A percentile compares a stretch with the other conserved stretches of the same genome.
phyloP scores from a whole-genome alignment of 2,888 invertebrate species.

The Leucophenga montana region DNA sequence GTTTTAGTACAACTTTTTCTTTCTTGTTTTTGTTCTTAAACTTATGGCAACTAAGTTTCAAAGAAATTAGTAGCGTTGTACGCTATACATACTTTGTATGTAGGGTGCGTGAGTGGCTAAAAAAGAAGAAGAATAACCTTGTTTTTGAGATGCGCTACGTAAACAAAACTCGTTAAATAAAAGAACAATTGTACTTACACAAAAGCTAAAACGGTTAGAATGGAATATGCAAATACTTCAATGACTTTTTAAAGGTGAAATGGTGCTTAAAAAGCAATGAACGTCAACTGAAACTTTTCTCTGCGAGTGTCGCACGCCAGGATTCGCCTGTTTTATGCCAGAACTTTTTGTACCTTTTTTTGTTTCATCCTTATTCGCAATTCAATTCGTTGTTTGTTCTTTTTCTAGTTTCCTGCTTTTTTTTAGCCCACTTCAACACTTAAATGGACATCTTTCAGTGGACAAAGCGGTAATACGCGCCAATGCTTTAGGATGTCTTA shows the following conservation, averaged over 20 bases:
- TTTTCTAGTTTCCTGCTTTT: background rate
- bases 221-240: conserved; percentile 69
- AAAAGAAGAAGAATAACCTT: background rate
- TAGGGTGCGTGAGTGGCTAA: conserved; percentile 9
- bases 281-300: conserved; percentile 38
- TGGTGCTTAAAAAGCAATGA: conserved; percentile 68
- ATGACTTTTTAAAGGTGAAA: conserved; percentile 71
- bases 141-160: conserved; percentile 43
- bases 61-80: conserved; percentile 52
- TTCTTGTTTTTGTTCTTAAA: background rate
- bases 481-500: background rate
- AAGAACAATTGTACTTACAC: conserved; percentile 65
- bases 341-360: conserved; percentile 45
- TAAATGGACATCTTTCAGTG: no score
- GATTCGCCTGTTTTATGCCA: no score
- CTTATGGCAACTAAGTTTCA: conserved; percentile 39
- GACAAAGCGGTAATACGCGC: conserved; percentile 26
- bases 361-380: conserved; percentile 20
- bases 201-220: conserved; percentile 63
- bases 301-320: background rate
- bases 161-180: conserved; percentile 67
- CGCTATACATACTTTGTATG: background rate
- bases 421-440: conserved; percentile 22
- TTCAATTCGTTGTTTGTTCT: background rate
- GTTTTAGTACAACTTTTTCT: background rate